A percentile compares a stretch with the other conserved stretches of the same genome.
phyloP scores from a whole-genome alignment of 2,113 vertebrate species.

The Trematocara unimaculatum region DNA sequence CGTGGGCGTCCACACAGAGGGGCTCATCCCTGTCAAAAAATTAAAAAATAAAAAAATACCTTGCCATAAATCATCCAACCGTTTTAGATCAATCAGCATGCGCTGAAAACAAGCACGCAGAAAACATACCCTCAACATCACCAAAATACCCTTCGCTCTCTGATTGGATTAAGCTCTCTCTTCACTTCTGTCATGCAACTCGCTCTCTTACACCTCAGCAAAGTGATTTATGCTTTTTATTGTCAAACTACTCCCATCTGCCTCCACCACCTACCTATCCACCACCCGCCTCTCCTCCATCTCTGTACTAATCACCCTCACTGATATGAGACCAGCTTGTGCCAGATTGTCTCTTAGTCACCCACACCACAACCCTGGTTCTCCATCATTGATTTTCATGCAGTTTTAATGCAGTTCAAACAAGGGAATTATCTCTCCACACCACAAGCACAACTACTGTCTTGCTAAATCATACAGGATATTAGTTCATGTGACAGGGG shows the following conservation, averaged over 20 bases:
- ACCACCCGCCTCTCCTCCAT: not conserved
- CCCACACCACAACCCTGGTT: not conserved
- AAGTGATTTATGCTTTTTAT: not conserved
- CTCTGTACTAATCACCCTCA: not conserved
- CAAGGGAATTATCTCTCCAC: constrained; percentile 1
- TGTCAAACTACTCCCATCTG: not conserved
- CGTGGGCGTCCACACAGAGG: not conserved
- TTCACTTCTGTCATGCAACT: not conserved
- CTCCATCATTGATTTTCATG: constrained; percentile 5
- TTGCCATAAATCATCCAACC: not conserved
- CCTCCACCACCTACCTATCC: not conserved
- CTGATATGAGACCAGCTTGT: constrained; percentile 5
- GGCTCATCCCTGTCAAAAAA: constrained; percentile 3
- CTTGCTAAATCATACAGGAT: constrained; percentile 10
- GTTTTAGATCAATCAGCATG: not conserved
- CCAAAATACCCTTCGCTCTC: not conserved
- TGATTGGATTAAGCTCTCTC: not conserved
- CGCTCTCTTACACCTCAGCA: not conserved
- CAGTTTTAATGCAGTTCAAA: constrained; percentile 25
- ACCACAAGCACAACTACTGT: not conserved
- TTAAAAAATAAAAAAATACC: not conserved
- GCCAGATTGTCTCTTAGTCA: not conserved
- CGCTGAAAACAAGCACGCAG: not conserved
- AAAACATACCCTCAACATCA: not conserved
- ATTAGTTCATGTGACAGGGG: constrained; percentile 31